Percentiles rank a stretch among this genome's conserved stretches.
Conservation (phyloP, 2,113 vertebrate genomes). For the Sphaerodactylus townsendi region DNA sequence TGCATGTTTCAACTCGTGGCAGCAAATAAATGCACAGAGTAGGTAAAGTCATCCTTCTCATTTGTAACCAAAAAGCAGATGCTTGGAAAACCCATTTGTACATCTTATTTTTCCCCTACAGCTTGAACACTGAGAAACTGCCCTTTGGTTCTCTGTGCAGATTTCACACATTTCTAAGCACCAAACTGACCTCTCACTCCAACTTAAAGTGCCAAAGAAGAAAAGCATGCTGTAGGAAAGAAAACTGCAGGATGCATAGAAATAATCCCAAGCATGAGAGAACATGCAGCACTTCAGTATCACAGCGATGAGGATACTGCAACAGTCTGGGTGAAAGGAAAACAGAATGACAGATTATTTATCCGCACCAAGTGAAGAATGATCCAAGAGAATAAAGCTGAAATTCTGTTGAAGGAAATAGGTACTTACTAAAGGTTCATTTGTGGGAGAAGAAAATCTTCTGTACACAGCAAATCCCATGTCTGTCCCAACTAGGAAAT, state of each 20-base stretch:
- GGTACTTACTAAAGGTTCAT: constrained; percentile 63
- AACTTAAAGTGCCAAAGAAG: not conserved
- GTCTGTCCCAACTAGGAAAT: constrained; percentile 79
- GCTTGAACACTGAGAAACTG: not conserved
- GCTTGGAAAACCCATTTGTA: not conserved
- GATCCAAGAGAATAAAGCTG: not conserved
- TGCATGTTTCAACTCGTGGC: not conserved
- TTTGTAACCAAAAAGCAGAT: not conserved
- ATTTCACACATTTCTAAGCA: not conserved
- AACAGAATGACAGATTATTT: not conserved
- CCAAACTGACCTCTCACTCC: not conserved
- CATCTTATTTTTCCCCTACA: not conserved
- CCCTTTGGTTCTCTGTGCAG: not conserved
- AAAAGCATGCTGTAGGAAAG: not conserved
- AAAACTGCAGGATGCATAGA: not conserved
- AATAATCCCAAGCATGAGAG: not conserved
- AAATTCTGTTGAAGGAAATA: not conserved
- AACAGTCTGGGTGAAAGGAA: not conserved
- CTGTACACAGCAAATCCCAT: constrained; percentile 90
- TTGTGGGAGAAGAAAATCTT: constrained; percentile 76
- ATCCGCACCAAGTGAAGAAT: not conserved
- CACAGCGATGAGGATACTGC: not conserved
- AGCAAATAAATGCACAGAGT: not conserved
- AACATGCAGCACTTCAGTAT: not conserved
- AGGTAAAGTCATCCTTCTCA: too few species aligned